Conservation (phyloP, 2,797 vertebrate genomes). For the Forpus xanthops region DNA sequence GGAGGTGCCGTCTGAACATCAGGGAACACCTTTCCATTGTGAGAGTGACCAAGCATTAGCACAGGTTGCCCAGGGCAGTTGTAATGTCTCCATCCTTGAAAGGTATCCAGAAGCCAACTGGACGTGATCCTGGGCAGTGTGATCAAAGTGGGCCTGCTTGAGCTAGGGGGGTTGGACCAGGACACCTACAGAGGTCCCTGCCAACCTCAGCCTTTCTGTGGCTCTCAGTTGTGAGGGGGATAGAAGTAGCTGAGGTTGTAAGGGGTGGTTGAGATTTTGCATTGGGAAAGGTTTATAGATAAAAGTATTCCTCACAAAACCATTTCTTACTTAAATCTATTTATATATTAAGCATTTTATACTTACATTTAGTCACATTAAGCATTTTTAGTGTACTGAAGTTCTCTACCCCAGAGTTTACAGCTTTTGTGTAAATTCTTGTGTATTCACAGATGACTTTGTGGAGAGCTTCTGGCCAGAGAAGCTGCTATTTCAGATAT, state of each 20-base stretch:
- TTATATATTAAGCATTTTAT: background rate
- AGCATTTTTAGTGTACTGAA: background rate
- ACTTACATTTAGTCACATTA: background rate
- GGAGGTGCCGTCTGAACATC: background rate
- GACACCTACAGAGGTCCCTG: background rate
- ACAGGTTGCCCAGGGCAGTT: background rate
- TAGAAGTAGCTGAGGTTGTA: background rate
- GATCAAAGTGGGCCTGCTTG: background rate
- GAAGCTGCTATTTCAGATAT: background rate
- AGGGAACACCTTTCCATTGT: background rate
- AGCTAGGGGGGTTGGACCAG: background rate
- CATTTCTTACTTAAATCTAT: background rate
- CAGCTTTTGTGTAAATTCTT: background rate
- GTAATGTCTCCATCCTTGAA: background rate
- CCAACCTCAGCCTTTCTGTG: background rate
- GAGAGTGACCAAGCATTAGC: background rate
- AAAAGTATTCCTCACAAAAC: background rate
- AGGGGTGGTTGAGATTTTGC: background rate
- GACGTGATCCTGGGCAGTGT: background rate
- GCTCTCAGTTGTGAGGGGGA: background rate
- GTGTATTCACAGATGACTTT: background rate
- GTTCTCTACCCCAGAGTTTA: background rate
- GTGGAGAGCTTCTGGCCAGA: background rate
- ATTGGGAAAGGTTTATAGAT: background rate
- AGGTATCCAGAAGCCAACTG: background rate